Base-by-base conservation (phyloP, 1,140 invertebrate genomes). In the Ceratina calcarata region DNA sequence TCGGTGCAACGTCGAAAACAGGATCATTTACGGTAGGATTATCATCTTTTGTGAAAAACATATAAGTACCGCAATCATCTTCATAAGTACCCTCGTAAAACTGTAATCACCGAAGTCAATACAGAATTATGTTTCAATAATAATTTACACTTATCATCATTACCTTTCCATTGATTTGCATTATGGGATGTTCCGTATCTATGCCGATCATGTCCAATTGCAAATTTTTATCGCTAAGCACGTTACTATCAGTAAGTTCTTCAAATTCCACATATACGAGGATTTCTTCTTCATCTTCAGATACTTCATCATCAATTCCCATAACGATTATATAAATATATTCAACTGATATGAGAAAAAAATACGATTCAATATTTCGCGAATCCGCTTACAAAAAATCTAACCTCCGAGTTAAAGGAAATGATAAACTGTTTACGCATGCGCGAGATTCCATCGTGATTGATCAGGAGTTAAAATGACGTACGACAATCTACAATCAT, bases 91-190 rank as follows among this genome's bases (percentile, higher is more conserved):
- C 94, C 89, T 93, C 91, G 18, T 92, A 93, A 80, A 91, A 92
- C 92, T 93, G 49, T 58, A 86, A 87, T 72, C 60, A 71, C 53
- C 3, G 1, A 61, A 27, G 20, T 15, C 12, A 15, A 53, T 27
- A 55, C n/a, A 37, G 16, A 18, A 2, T 61, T n/a, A 45, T n/a
- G 18, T 16, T 62, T 53, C 6, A 51, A 32, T 12, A 32, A 24
- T 20, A n/a, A 0, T 62, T n/a, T 27, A 55, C 4, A 13, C 7
- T 45, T 27, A 55, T 45, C 45, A 10, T 45, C 62, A 37, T 78
- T 89, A 94, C 93, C 65, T 91, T 93, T 16, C 93, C 94, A 89
- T 94, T 94, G 12, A 94, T 88, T 87, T 94, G 92, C 77, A 94
- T 94, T 82, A 94, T 90, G 3, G 94, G 94, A 83, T 92, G 90